A percentile compares a stretch with the other conserved stretches of the same genome.
Conservation (phyloP, 1,140 invertebrate species). For the Brevipalpus yothersi region DNA sequence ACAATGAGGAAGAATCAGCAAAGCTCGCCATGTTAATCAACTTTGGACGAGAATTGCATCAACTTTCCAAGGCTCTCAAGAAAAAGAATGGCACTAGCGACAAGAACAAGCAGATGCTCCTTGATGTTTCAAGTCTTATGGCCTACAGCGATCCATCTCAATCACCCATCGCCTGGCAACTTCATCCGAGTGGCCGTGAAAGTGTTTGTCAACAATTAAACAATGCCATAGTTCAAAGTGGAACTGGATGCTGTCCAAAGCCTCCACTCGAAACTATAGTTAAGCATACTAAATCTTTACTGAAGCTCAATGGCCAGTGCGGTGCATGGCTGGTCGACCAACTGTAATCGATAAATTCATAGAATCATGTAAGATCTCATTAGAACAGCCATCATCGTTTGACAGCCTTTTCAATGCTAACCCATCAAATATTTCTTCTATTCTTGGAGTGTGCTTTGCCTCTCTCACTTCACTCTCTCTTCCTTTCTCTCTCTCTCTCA, state of each 20-base stretch:
- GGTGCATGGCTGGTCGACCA: slow-evolving; percentile 11
- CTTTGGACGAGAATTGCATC: slow-evolving; percentile 75
- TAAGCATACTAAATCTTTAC: slow-evolving; percentile 10
- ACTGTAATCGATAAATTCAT: slow-evolving; percentile 2
- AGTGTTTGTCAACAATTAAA: slow-evolving; percentile 80
- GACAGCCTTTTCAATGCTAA: too few relatives aligned
- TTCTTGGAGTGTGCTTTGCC: too few relatives aligned
- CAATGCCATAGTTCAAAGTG: slow-evolving; percentile 52
- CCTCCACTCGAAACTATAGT: slow-evolving; percentile 10
- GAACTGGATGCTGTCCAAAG: background rate
- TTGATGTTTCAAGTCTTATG: slow-evolving; percentile 90
- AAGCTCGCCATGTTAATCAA: slow-evolving; percentile 37
- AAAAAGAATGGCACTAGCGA: slow-evolving; percentile 58
- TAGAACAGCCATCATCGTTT: too few relatives aligned
- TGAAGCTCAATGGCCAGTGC: slow-evolving; percentile 6
- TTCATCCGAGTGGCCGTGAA: slow-evolving; percentile 73
- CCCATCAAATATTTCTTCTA: too few relatives aligned
- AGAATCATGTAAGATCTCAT: background rate
- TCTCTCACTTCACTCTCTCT: background rate
- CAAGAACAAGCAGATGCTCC: slow-evolving; percentile 69
- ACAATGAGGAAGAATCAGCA: background rate
- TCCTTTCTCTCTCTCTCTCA: background rate
- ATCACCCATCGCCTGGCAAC: slow-evolving; percentile 80
- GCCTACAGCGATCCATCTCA: slow-evolving; percentile 94
- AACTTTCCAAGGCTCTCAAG: slow-evolving; percentile 57